A percentile compares a stretch with the other conserved stretches of the same genome.
phyloP scores from a whole-genome alignment of 1,140 invertebrate genomes.

The Megalopta genalis region DNA sequence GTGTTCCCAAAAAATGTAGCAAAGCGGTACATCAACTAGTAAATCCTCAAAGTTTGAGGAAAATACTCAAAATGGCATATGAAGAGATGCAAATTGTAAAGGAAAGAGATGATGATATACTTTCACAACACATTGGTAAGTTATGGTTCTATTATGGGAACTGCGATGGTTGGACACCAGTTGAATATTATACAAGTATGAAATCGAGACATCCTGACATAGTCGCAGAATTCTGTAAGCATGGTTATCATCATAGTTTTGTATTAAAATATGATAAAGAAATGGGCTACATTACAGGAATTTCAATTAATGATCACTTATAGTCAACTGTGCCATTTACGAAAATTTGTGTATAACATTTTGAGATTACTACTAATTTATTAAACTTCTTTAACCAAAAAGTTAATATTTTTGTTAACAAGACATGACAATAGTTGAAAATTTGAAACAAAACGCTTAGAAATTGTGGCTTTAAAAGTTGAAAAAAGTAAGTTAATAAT shows the following conservation, averaged over 20 bases:
- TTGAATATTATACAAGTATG: slow-evolving; percentile 84
- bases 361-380: background rate
- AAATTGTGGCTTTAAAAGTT: too few relatives aligned
- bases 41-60: slow-evolving; percentile 79
- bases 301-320: slow-evolving; percentile 77
- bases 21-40: slow-evolving; percentile 80
- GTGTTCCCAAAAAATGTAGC: slow-evolving; percentile 75
- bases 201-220: slow-evolving; percentile 82
- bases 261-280: slow-evolving; percentile 83
- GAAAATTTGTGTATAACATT: background rate
- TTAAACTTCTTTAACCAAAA: too few relatives aligned
- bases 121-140: slow-evolving; percentile 81
- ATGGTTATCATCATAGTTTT: slow-evolving; percentile 87
- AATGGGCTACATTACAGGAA: slow-evolving; percentile 83
- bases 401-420: too few relatives aligned
- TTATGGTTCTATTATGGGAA: slow-evolving; percentile 89
- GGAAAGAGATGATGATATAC: slow-evolving; percentile 81
- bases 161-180: slow-evolving; percentile 88
- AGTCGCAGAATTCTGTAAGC: slow-evolving; percentile 84
- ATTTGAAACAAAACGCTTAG: too few relatives aligned
- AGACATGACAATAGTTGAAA: too few relatives aligned
- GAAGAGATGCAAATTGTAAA: slow-evolving; percentile 84
- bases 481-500: too few relatives aligned
- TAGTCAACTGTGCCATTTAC: background rate
- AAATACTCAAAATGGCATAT: slow-evolving; percentile 82